Conservation (phyloP, 2,113 vertebrate species). For the Pica pica region DNA sequence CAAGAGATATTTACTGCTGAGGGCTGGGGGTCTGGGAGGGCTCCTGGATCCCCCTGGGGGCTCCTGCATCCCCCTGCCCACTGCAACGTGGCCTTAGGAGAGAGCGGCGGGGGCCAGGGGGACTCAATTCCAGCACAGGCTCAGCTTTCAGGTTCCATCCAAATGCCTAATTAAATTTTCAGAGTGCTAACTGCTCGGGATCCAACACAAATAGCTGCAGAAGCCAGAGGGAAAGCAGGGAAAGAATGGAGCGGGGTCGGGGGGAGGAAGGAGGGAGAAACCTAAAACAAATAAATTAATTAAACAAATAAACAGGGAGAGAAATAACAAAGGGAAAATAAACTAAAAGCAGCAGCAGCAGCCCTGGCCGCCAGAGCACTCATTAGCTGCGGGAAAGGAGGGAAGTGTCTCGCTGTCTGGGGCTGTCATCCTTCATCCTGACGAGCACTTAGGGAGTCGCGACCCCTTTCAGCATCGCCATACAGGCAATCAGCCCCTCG, state of each 20-base stretch:
- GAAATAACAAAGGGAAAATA: not conserved
- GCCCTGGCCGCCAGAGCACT: constrained; percentile 52
- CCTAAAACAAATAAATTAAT: not conserved
- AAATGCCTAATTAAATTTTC: constrained; percentile 31
- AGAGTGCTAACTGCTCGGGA: not conserved
- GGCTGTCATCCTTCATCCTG: constrained; percentile 77
- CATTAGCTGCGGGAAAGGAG: constrained; percentile 66
- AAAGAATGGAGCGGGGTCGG: not conserved
- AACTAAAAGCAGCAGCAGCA: not conserved
- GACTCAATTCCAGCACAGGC: not conserved
- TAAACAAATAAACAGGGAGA: not conserved
- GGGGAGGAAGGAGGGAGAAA: not conserved
- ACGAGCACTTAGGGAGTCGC: constrained; percentile 76
- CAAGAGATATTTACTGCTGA: not conserved
- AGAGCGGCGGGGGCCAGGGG: accelerated
- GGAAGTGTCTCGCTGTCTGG: constrained; percentile 71
- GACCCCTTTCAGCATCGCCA: constrained; percentile 78
- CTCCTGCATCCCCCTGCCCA: not conserved
- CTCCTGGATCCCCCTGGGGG: not conserved
- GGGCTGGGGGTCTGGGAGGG: not conserved
- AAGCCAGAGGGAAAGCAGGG: not conserved
- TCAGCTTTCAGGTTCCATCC: not conserved
- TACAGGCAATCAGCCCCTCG: constrained; percentile 67
- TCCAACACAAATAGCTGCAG: constrained; percentile 37
- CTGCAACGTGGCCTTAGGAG: not conserved